Evolutionary conservation across 1,140 invertebrate genomes (phyloP).

Genomic region (Hestina assimilis): DNA sequence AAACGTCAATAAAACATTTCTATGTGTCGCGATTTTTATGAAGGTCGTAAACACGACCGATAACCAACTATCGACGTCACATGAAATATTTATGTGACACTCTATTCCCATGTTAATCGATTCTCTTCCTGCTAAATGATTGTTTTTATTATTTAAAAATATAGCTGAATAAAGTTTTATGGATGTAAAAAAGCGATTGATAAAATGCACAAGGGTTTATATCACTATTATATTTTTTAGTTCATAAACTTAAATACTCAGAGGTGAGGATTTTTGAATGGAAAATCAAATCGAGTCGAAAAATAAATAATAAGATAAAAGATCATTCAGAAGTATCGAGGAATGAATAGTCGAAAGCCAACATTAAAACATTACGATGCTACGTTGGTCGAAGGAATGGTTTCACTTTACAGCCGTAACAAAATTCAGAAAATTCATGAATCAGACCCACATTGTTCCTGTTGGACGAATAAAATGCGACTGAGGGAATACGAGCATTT

Average conservation of each 20-base stretch:
- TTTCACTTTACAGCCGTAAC: neutral
- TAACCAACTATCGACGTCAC: constrained; percentile 53
- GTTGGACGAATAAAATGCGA: constrained; percentile 41
- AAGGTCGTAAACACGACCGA: constrained; percentile 48
- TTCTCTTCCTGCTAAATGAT: neutral
- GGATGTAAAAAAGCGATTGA: no score
- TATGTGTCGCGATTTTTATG: constrained; percentile 47
- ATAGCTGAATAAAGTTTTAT: no score
- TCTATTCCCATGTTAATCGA: neutral
- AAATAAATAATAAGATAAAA: no score
- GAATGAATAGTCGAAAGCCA: neutral
- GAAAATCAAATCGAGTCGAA: no score
- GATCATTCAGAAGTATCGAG: no score
- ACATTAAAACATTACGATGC: neutral
- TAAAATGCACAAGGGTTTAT: no score
- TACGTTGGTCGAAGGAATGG: neutral
- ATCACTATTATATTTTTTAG: no score
- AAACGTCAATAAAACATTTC: constrained; percentile 43
- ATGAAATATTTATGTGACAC: constrained; percentile 54
- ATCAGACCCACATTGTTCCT: constrained; percentile 46
- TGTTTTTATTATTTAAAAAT: no score
- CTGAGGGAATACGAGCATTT: constrained; percentile 48
- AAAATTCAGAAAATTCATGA: constrained; percentile 27
- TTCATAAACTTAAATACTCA: no score
- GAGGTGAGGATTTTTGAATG: no score